phyloP scores from a whole-genome alignment of 2,888 invertebrate species.

The Acleris sparsana region DNA sequence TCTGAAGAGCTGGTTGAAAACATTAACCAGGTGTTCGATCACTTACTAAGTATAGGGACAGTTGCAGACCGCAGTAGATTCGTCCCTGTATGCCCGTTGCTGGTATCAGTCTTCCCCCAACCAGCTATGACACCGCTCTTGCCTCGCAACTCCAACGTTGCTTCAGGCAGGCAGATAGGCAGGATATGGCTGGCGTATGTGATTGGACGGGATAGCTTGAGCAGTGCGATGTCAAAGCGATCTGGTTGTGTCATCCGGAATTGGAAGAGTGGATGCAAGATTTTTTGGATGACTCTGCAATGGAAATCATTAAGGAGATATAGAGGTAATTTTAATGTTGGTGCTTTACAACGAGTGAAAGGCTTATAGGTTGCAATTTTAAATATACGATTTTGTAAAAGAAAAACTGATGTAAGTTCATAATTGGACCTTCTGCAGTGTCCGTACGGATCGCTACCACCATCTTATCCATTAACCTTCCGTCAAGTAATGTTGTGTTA shows the following conservation, averaged over 20 bases:
- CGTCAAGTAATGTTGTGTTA: no score
- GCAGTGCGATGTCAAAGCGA: constrained; percentile 90
- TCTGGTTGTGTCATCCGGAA: constrained; percentile 93
- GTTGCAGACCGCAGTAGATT: constrained; percentile 90
- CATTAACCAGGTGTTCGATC: no score
- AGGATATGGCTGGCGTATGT: constrained; percentile 86
- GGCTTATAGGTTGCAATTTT: no score
- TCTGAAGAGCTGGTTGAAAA: no score
- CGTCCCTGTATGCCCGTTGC: constrained; percentile 89
- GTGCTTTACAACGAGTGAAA: neutral
- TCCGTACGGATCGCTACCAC: no score
- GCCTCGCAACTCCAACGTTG: constrained; percentile 65
- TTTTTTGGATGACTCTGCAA: constrained; percentile 86
- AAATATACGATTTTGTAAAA: no score
- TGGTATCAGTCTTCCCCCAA: constrained; percentile 92
- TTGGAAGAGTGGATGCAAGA: constrained; percentile 91
- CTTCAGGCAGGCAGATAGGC: constrained; percentile 90
- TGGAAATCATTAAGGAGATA: neutral
- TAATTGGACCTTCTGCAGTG: no score
- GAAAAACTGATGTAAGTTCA: no score
- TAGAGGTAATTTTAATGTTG: neutral
- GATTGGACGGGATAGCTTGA: constrained; percentile 88
- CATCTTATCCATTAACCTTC: no score
- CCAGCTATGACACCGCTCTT: constrained; percentile 86
- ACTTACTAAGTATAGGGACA: constrained; percentile 91